phyloP scores from a whole-genome alignment of 1,140 invertebrate species.

The Musca domestica region DNA sequence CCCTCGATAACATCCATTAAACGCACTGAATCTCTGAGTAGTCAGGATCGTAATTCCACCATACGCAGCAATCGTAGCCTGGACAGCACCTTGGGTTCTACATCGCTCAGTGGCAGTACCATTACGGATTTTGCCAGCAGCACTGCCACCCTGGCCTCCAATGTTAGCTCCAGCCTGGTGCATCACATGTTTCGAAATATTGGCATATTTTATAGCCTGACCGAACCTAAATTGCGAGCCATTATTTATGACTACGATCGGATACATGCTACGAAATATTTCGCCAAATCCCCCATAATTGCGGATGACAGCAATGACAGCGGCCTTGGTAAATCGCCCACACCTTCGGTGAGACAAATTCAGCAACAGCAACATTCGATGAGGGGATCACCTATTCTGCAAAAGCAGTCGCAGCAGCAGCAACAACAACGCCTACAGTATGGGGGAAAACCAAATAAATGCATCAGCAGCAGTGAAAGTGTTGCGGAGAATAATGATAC shows the following conservation, averaged over 20 bases:
- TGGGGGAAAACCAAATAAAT: neutral
- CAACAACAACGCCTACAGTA: neutral
- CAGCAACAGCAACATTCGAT: too few relatives aligned
- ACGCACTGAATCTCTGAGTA: neutral
- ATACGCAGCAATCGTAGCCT: neutral
- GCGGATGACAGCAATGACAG: neutral
- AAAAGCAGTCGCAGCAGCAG: too few relatives aligned
- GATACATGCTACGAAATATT: slow-evolving; percentile 33
- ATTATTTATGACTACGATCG: slow-evolving; percentile 50
- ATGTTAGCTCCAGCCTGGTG: neutral
- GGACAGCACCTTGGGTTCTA: neutral
- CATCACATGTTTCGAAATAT: slow-evolving; percentile 35
- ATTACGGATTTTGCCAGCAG: slow-evolving; percentile 39
- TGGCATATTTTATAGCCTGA: slow-evolving; percentile 42
- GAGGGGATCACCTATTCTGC: neutral
- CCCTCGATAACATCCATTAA: neutral
- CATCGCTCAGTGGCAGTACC: slow-evolving; percentile 39
- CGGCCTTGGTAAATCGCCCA: neutral
- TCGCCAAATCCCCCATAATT: slow-evolving; percentile 34
- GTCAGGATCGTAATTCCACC: neutral
- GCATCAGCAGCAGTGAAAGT: slow-evolving; percentile 17
- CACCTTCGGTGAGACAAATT: neutral
- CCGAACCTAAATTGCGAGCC: slow-evolving; percentile 43
- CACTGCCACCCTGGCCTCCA: slow-evolving; percentile 41
- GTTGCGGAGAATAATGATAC: neutral